A percentile compares a stretch with the other conserved stretches of the same genome.
phyloP scores from a whole-genome alignment of 2,797 vertebrate species.

The Bradypodion pumilum region DNA sequence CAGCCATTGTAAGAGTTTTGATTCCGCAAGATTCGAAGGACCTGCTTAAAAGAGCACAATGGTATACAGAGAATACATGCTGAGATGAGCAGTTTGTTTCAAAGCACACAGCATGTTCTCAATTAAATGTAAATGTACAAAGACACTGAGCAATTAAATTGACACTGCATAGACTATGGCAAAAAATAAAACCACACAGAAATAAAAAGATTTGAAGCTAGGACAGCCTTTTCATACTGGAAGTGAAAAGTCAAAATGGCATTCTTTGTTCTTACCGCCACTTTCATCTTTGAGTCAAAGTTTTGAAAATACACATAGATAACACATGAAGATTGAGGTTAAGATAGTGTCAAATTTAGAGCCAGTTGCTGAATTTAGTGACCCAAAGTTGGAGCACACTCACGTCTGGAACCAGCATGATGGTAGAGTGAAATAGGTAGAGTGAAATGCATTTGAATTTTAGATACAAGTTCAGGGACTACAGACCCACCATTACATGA shows the following conservation, averaged over 20 bases:
- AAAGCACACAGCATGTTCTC: conserved; percentile 3
- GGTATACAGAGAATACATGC: neutral
- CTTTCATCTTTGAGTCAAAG: no score
- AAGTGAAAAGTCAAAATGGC: neutral
- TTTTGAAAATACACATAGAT: neutral
- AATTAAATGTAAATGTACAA: conserved; percentile 9
- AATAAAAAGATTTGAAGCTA: neutral
- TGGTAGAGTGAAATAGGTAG: no score
- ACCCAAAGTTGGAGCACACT: neutral
- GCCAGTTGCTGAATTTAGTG: neutral
- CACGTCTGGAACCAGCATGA: neutral
- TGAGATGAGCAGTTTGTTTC: conserved; percentile 25
- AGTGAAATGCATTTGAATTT: no score
- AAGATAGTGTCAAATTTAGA: neutral
- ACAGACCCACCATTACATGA: no score
- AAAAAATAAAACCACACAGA: conserved; percentile 3
- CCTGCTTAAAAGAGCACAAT: neutral
- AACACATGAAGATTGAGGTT: neutral
- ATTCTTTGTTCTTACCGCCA: neutral
- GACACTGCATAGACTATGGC: conserved; percentile 12
- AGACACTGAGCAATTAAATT: conserved; percentile 29
- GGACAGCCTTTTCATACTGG: neutral
- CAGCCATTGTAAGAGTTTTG: neutral
- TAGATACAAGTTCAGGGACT: no score
- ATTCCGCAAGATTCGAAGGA: rapidly evolving